These are phyloP conservation scores for Aphelenchoides besseyi DNA, from an alignment of 1,140 invertebrate species.

Conservation along the genomic window DNA sequence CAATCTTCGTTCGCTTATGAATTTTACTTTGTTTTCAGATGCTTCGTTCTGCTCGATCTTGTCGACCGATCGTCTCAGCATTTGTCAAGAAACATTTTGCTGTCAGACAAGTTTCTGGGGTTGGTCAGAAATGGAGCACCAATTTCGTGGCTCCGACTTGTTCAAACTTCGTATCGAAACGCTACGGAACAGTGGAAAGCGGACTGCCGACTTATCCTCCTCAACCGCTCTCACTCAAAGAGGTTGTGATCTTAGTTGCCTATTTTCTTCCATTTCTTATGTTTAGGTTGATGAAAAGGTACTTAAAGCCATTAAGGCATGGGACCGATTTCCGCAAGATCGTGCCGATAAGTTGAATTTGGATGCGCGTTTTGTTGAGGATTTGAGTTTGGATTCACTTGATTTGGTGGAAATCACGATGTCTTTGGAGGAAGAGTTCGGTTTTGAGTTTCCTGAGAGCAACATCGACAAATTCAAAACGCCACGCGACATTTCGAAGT, in stretches of 20 bases:
- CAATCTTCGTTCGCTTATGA: too few relatives aligned
- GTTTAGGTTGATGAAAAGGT: conserved; percentile 58
- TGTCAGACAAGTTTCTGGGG: not conserved
- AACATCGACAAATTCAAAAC: conserved; percentile 89
- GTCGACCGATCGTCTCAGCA: not conserved
- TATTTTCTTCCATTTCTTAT: not conserved
- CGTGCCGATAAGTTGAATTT: conserved; percentile 62
- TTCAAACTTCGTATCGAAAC: conserved; percentile 20
- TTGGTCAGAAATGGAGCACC: not conserved
- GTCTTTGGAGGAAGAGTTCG: conserved; percentile 99
- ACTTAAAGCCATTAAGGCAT: conserved; percentile 56
- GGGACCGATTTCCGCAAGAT: conserved; percentile 61
- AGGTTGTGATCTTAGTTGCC: conserved; percentile 28
- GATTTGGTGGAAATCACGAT: conserved; percentile 98
- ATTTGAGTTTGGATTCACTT: conserved; percentile 91
- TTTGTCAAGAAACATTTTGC: not conserved
- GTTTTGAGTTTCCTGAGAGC: conserved; percentile 96
- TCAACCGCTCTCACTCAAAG: conserved; percentile 52
- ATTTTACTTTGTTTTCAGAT: too few relatives aligned
- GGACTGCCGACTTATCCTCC: conserved; percentile 45
- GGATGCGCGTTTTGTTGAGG: conserved; percentile 92
- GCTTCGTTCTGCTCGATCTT: not conserved
- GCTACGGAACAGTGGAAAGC: conserved; percentile 27
- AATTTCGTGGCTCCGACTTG: conserved; percentile 15
- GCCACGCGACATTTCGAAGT: conserved; percentile 85